Evolutionary conservation across 2,113 vertebrate genomes (phyloP).

Genomic region (Aepyceros melampus): DNA sequence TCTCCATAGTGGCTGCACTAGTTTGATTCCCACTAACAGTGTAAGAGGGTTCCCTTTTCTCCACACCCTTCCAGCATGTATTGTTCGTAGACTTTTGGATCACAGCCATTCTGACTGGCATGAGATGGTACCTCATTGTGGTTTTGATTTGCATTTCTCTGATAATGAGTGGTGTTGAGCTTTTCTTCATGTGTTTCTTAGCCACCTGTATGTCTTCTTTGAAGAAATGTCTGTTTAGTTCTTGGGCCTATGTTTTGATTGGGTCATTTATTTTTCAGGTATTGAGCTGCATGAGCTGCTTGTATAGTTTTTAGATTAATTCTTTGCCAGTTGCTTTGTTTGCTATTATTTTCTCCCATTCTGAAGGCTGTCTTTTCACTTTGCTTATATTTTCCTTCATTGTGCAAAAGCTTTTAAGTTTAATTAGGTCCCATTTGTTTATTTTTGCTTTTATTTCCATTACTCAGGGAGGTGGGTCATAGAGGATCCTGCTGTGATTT

Average conservation of each 20-base stretch:
- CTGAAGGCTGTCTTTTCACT: not conserved
- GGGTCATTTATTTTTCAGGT: not conserved
- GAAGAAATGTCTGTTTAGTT: not conserved
- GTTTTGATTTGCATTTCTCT: not conserved
- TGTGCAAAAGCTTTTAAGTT: not conserved
- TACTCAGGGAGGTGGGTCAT: not conserved
- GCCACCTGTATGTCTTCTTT: not conserved
- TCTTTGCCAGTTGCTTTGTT: not conserved
- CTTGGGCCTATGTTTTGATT: not conserved
- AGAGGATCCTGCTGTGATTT: not conserved
- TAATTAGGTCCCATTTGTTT: not conserved
- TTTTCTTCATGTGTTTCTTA: not conserved
- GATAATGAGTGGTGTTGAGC: not conserved
- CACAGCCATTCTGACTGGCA: fast-evolving
- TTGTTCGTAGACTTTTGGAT: not conserved
- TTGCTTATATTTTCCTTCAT: not conserved
- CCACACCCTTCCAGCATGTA: not conserved
- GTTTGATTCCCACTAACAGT: not conserved
- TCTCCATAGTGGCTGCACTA: not conserved
- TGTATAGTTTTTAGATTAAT: not conserved
- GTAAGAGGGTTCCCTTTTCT: not conserved
- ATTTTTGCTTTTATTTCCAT: not conserved
- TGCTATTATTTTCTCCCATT: not conserved
- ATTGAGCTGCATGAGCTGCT: not conserved
- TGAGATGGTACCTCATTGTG: not conserved